Conservation (phyloP, 2,888 invertebrate genomes). For the Zeuzera pyrina region DNA sequence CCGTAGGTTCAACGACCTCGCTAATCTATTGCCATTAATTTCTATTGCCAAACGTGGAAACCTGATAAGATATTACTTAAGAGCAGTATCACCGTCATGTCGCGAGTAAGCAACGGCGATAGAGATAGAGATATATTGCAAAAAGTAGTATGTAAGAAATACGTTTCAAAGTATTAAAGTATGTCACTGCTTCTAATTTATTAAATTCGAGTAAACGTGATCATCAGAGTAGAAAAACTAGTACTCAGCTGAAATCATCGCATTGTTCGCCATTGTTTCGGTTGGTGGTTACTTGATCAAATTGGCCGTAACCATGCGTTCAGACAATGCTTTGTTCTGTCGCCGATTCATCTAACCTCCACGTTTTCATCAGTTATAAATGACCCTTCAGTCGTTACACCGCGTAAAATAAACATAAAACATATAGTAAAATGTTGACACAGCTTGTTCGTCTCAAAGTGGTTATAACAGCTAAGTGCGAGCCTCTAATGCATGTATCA, state of each 20-base stretch:
- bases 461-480: conserved; percentile 1
- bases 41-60: too few relatives aligned
- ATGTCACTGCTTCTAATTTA: conserved; percentile 1
- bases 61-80: too few relatives aligned
- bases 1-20: conserved; percentile 31
- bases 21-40: conserved; percentile 10
- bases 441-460: conserved; percentile 15
- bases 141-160: too few relatives aligned
- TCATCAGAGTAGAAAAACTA: conserved; percentile 24
- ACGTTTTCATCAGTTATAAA: too few relatives aligned
- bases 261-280: conserved; percentile 36
- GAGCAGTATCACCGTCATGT: too few relatives aligned
- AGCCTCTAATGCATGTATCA: conserved; percentile 6
- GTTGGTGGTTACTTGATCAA: conserved; percentile 31
- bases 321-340: conserved; percentile 7
- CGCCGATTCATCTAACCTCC: not conserved
- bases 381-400: too few relatives aligned
- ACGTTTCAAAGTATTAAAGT: too few relatives aligned
- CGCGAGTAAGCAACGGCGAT: too few relatives aligned
- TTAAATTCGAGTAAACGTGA: conserved; percentile 9
- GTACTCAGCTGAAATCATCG: conserved; percentile 23
- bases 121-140: too few relatives aligned
- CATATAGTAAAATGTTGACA: conserved; percentile 16
- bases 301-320: conserved; percentile 29
- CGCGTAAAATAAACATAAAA: conserved; percentile 9